Conservation (phyloP, 2,888 invertebrate genomes). For the Morpho achilles region DNA sequence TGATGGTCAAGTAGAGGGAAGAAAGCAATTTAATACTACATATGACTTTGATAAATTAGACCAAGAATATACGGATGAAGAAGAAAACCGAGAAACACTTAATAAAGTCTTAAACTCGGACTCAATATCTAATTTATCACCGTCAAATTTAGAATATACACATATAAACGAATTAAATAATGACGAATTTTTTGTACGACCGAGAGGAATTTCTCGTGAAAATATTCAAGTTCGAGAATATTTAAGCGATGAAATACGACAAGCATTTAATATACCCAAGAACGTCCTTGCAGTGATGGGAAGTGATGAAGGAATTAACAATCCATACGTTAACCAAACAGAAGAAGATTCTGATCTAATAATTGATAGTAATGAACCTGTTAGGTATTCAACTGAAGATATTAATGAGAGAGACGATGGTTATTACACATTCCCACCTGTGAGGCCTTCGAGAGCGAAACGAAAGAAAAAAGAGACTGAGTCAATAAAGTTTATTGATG, state of each 20-base stretch:
- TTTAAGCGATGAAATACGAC: conserved; percentile 87
- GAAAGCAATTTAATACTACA: conserved; percentile 56
- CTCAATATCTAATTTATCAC: conserved; percentile 56
- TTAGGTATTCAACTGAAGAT: conserved; percentile 63
- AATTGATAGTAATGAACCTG: conserved; percentile 54
- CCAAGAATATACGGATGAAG: conserved; percentile 78
- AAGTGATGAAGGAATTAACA: conserved; percentile 41
- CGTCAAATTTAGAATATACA: conserved; percentile 67
- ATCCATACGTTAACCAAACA: conserved; percentile 57
- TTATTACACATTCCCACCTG: conserved; percentile 76
- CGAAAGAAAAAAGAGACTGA: conserved; percentile 68
- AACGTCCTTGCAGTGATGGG: conserved; percentile 84
- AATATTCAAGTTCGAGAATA: conserved; percentile 89
- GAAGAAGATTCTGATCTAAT: conserved; percentile 62
- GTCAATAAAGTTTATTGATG: conserved; percentile 63
- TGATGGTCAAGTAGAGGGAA: conserved; percentile 58
- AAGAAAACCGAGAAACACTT: conserved; percentile 43
- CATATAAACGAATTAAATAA: conserved; percentile 90
- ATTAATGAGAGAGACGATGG: conserved; percentile 72
- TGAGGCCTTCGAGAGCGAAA: conserved; percentile 77
- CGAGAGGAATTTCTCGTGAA: conserved; percentile 89
- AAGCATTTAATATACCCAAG: conserved; percentile 84
- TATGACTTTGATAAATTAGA: conserved; percentile 79
- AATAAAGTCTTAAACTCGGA: conserved; percentile 36
- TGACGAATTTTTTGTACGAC: conserved; percentile 91